phyloP scores from a whole-genome alignment of 2,113 vertebrate genomes.

The Tor tambroides region DNA sequence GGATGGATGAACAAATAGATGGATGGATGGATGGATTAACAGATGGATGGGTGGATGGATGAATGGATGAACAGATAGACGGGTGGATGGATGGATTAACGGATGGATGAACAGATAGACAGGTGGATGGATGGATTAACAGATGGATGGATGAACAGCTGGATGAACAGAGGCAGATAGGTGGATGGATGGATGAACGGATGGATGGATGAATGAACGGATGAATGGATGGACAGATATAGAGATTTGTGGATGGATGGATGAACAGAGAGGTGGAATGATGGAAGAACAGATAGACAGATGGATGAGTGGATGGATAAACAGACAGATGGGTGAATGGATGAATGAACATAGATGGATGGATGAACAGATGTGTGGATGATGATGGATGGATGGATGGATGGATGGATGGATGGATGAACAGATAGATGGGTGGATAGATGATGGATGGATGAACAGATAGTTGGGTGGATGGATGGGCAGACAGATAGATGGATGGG shows the following conservation, averaged over 20 bases:
- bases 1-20: background rate
- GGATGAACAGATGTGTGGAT: background rate
- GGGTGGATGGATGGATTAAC: background rate
- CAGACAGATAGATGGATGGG: background rate
- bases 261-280: rapidly evolving
- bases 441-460: background rate
- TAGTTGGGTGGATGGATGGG: rapidly evolving
- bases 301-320: too few relatives aligned
- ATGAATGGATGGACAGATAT: background rate
- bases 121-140: too few relatives aligned
- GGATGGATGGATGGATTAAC: background rate
- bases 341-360: background rate
- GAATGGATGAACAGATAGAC: too few relatives aligned
- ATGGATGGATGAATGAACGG: background rate
- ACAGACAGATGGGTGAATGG: background rate
- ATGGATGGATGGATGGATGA: background rate
- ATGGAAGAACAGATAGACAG: too few relatives aligned
- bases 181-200: too few relatives aligned
- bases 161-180: background rate
- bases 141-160: background rate
- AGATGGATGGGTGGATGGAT: background rate
- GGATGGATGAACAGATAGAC: background rate
- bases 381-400: too few relatives aligned
- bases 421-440: background rate
- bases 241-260: background rate